Evolutionary conservation across 2,797 vertebrate genomes (phyloP), one percentile per base, ranked within the genome.

Genomic region (Heliangelus exortis): DNA sequence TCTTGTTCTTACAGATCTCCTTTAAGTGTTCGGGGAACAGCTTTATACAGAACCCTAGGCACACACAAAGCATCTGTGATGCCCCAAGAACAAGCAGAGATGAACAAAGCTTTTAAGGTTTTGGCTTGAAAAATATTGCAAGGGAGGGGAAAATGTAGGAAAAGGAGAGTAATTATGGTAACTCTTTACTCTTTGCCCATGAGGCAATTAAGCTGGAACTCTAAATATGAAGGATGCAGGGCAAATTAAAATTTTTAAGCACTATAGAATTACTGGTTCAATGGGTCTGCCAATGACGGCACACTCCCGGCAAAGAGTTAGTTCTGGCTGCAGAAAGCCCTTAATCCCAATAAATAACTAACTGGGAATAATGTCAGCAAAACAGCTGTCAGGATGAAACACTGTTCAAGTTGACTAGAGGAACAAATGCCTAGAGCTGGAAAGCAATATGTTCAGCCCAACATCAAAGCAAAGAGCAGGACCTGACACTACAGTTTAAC

Each of bases 341-440:
- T 96, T 96, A 95, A 97, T 93, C 84, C 80, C 73, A 87, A 29
- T 90, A 89, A 95, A 91, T 91, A 95, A 85, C 83, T 90, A 61
- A 95, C 57, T 61, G 66, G 79, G 84, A 84, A 71, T 73, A 93
- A 94, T 57, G 72, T 96, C 95, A 97, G 86, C 91, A 92, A 79
- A 96, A 93, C 95, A 95, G 94, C 91, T 92, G 92, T 95, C 83
- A 87, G 87, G 73, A 85, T 74, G 61, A 93, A 92, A 77, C 62
- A 18, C 72, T 84, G 53, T 77, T 95, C 80, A 91, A 86, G 67
- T 66, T 1, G 3, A 68, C 81, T n/a, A 66, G 73, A 78, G 47
- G 69, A 87, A 59, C 62, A 90, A 90, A 74, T 84, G 84, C 62
- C 67, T 79, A 43, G 66, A 92, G 29, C 36, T 43, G 41, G 50